A percentile compares a stretch with the other conserved stretches of the same genome.
Conservation (phyloP, 30 jellyfish, hydroid and myxozoan genomes). For the Aurelia coerulea region DNA sequence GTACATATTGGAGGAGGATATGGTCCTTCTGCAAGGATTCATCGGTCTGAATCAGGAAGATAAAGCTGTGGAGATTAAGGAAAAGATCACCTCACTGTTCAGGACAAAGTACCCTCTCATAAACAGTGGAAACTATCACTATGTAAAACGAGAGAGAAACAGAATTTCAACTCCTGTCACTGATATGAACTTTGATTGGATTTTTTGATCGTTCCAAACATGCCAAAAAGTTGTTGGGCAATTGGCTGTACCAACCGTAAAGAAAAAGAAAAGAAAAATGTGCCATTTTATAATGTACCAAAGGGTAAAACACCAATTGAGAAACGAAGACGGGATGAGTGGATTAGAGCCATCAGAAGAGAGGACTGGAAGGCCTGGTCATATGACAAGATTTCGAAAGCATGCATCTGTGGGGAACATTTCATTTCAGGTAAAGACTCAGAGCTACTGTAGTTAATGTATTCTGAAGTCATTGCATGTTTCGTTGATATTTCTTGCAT, state of each 20-base stretch:
- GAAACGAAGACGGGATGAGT: slow-evolving; percentile 31
- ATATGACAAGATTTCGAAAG: slow-evolving; percentile 36
- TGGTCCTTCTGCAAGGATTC: too few relatives aligned
- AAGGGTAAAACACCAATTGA: slow-evolving; percentile 54
- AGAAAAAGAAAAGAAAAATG: slow-evolving; percentile 6
- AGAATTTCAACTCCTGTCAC: too few relatives aligned
- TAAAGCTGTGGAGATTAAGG: too few relatives aligned
- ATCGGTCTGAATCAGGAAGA: too few relatives aligned
- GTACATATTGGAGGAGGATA: too few relatives aligned
- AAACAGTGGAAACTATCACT: too few relatives aligned
- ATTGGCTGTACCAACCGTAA: slow-evolving; percentile 37
- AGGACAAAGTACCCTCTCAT: too few relatives aligned
- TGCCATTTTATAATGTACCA: slow-evolving; percentile 38
- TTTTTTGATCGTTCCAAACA: background rate
- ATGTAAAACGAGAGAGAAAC: too few relatives aligned
- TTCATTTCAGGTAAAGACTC: slow-evolving; percentile 37
- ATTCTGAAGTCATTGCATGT: background rate
- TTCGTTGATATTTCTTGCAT: background rate
- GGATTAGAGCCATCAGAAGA: slow-evolving; percentile 49
- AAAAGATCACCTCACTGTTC: too few relatives aligned
- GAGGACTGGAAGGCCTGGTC: slow-evolving; percentile 55
- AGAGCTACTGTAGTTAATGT: background rate
- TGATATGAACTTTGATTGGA: too few relatives aligned
- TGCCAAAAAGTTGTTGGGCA: slow-evolving; percentile 65
- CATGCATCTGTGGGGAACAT: slow-evolving; percentile 38